phyloP scores from a whole-genome alignment of 2,113 vertebrate genomes.

The Corydoras maculifer region DNA sequence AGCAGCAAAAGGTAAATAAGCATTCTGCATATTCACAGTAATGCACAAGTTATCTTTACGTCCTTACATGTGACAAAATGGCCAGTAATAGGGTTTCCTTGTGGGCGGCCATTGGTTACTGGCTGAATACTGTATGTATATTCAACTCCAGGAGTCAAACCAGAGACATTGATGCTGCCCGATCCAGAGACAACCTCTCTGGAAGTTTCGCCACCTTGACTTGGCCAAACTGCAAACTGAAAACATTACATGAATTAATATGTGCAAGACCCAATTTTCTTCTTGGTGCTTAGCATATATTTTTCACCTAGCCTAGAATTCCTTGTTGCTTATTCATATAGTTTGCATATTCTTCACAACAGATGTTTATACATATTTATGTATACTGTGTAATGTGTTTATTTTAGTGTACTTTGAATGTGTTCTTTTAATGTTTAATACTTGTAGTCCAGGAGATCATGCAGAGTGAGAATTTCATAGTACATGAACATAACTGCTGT shows the following conservation, averaged over 20 bases:
- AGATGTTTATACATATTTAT: too few species aligned
- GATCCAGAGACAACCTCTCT: neutral
- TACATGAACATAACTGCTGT: too few species aligned
- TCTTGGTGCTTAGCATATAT: too few species aligned
- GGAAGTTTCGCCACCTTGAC: neutral
- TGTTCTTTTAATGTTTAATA: too few species aligned
- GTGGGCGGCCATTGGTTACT: neutral
- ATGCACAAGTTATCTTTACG: neutral
- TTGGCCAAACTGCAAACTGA: neutral
- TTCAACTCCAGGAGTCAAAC: neutral
- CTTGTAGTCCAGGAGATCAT: too few species aligned
- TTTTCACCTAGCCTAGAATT: too few species aligned
- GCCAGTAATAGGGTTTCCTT: neutral
- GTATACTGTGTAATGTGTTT: too few species aligned
- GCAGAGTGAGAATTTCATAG: too few species aligned
- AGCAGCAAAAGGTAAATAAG: neutral
- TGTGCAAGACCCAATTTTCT: neutral
- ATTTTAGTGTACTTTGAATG: too few species aligned
- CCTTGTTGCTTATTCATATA: too few species aligned
- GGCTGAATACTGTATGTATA: neutral
- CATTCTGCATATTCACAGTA: neutral
- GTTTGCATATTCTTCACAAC: too few species aligned
- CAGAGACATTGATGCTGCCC: neutral
- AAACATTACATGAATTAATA: neutral
- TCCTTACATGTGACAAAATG: neutral